These are phyloP conservation scores for Balanococcus diminutus DNA, from an alignment of 2,888 invertebrate genomes.

Conservation along the genomic window DNA sequence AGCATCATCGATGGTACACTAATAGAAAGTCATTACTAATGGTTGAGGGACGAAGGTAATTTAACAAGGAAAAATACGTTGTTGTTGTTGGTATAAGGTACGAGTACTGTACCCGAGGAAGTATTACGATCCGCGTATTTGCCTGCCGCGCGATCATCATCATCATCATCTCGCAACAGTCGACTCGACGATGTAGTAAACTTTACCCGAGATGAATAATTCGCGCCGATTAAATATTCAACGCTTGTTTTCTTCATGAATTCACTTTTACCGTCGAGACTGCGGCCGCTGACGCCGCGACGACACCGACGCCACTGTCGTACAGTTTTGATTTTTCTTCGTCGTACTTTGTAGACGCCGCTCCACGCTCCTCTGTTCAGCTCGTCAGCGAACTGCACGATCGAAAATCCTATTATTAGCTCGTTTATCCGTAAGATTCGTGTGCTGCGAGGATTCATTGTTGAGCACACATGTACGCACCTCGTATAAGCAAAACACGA, in stretches of 20 bases:
- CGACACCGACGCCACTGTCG: not conserved
- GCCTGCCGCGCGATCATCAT: slow-evolving; percentile 4
- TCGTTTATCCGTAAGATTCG: not conserved
- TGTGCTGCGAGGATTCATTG: not conserved
- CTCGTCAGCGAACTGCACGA: not conserved
- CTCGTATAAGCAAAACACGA: not conserved
- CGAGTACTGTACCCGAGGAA: not conserved
- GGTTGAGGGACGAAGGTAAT: slow-evolving; percentile 43
- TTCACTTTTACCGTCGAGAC: slow-evolving; percentile 18
- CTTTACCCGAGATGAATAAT: slow-evolving; percentile 16
- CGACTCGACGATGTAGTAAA: not conserved
- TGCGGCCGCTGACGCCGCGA: not conserved
- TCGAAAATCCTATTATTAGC: not conserved
- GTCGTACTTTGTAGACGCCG: not conserved
- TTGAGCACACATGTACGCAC: not conserved
- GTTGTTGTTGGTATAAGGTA: not conserved
- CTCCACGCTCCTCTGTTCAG: not conserved
- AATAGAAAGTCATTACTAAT: slow-evolving; percentile 49
- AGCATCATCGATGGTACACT: slow-evolving; percentile 10
- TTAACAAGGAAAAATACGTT: slow-evolving; percentile 13
- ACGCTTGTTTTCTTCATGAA: slow-evolving; percentile 43
- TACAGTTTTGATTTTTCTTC: not conserved
- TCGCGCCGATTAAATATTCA: slow-evolving; percentile 46
- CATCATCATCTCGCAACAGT: not conserved
- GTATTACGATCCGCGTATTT: slow-evolving; percentile 32